Evolutionary conservation across 2,113 vertebrate genomes (phyloP), one percentile per base, ranked within the genome.

Genomic region (Perca fluviatilis): DNA sequence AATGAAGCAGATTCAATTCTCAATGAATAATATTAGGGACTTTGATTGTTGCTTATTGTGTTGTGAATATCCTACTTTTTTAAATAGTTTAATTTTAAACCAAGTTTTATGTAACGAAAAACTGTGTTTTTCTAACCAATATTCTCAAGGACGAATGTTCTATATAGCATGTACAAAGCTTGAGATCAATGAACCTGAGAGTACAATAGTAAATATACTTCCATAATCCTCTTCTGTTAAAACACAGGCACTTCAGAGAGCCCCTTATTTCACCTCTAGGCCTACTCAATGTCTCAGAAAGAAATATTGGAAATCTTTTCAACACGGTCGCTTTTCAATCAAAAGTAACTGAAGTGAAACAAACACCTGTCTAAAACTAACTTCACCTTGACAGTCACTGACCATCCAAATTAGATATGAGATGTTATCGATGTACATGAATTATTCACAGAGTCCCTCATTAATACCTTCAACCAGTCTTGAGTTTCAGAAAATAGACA

Each of bases 401-500:
- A 66, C 83, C 50, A 61, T 71, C 58, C 63, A 72, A 85, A 80
- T 79, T 27, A 89, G 79, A 83, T 64, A 83, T 74, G 46, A 84
- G 60, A 72, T 56, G 49, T 66, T 87, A 90, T 86, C 46, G 58
- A 88, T 81, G 69, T 6, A 18, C 53, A 75, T 90, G 51, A 84
- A 92, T 88, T 84, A 92, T 94, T 94, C 79, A 91, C 30, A 0
- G 21, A 71, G 56, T 50, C 25, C 46, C 51, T 81, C 77, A 87
- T 82, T 75, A 92, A 81, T 80, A 80, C 58, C 54, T 85, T 79
- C 13, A 72, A 57, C 25, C 67, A 40, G 46, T 68, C 63, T 72
- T 68, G 33, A 47, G 65, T 66, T 78, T 77, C 40, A 77, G 50
- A 86, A 75, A 74, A 74, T 43, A 89, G 77, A 79, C 66, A 75